Percentiles rank a stretch among this genome's conserved stretches.
Evolutionary conservation across 2,797 vertebrate genomes (phyloP).

Genomic region (Vespertilio murinus): DNA sequence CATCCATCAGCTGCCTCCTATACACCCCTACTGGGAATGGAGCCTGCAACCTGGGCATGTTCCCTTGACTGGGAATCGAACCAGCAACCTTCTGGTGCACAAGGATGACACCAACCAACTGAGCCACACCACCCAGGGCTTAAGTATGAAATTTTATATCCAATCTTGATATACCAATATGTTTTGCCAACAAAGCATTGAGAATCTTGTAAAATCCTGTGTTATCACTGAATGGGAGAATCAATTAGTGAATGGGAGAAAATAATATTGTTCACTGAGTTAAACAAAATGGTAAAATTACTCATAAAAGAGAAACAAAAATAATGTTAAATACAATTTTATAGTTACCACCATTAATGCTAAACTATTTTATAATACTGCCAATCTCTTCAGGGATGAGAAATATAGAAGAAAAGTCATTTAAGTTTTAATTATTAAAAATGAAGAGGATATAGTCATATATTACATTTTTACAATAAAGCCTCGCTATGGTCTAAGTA

Average conservation of each 20-base stretch:
- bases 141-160: not conserved
- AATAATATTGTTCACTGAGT: not conserved
- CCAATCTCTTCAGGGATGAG: not conserved
- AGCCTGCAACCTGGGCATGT: too few species aligned
- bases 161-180: not conserved
- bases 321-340: not conserved
- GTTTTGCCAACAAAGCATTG: not conserved
- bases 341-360: not conserved
- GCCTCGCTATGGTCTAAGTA: not conserved
- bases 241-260: not conserved
- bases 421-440: not conserved
- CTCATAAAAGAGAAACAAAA: conserved; percentile 11
- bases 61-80: too few species aligned
- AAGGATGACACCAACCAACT: too few species aligned
- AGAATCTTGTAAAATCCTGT: not conserved
- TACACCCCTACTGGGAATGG: too few species aligned
- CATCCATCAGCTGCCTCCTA: too few species aligned
- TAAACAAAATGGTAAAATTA: not conserved
- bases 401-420: not conserved
- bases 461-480: not conserved
- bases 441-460: not conserved
- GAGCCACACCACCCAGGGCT: too few species aligned
- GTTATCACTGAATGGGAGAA: not conserved
- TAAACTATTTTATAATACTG: not conserved
- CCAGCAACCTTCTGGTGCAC: too few species aligned